Conservation (phyloP, 2,113 vertebrate species). For the Erpornis zantholeuca region DNA sequence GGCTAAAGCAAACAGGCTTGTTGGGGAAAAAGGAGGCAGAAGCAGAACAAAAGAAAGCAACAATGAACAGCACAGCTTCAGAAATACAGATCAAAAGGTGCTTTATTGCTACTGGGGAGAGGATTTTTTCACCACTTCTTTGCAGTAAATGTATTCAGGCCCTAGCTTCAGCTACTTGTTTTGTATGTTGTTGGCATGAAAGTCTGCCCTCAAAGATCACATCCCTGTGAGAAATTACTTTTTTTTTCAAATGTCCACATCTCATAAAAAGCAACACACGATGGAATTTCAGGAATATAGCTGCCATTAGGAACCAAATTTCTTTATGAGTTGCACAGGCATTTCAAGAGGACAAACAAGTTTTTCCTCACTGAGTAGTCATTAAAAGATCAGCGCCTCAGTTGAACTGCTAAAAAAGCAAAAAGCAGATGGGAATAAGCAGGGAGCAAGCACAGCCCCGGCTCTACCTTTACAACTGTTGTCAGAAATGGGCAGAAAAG, state of each 20-base stretch:
- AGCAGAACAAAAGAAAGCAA: constrained; percentile 18
- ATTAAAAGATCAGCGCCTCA: background rate
- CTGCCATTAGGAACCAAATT: background rate
- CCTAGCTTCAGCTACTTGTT: background rate
- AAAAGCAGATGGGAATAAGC: background rate
- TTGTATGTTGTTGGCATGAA: background rate
- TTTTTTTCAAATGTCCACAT: background rate
- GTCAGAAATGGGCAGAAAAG: background rate
- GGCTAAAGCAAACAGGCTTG: background rate
- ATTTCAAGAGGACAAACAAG: background rate
- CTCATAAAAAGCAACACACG: background rate
- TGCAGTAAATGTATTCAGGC: background rate
- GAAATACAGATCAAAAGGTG: constrained; percentile 4
- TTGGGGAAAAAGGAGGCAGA: background rate
- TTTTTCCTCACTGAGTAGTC: background rate
- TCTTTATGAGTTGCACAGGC: background rate
- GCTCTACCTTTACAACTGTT: background rate
- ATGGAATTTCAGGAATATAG: background rate
- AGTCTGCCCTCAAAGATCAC: background rate
- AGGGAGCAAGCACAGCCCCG: background rate
- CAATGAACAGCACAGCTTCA: background rate
- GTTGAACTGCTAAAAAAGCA: background rate
- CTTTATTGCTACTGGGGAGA: background rate
- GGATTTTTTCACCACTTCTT: background rate
- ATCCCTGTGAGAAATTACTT: background rate